Evolutionary conservation across 2,888 invertebrate genomes (phyloP).

Genomic region (Parelbella ahira): DNA sequence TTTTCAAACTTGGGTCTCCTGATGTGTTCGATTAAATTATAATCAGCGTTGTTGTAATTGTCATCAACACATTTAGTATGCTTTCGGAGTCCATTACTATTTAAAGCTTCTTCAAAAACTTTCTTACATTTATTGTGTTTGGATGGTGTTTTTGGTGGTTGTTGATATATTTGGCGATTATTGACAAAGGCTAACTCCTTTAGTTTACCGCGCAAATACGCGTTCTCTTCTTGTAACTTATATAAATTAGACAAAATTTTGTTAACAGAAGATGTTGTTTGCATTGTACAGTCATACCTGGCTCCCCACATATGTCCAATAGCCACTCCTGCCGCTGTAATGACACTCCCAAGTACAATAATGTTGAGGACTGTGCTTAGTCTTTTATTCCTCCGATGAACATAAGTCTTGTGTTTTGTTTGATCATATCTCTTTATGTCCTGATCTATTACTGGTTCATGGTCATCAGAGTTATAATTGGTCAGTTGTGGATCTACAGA

Average conservation of each 20-base stretch:
- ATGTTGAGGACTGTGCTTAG: constrained; percentile 70
- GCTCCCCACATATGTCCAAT: constrained; percentile 77
- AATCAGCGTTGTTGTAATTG: constrained; percentile 36
- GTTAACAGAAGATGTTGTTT: constrained; percentile 61
- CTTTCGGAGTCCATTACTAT: constrained; percentile 48
- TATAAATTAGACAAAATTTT: constrained; percentile 72
- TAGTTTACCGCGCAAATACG: constrained; percentile 60
- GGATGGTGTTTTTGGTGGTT: constrained; percentile 38
- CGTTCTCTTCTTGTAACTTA: constrained; percentile 74
- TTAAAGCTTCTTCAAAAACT: constrained; percentile 64
- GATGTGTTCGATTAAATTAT: constrained; percentile 38
- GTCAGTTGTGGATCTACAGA: constrained; percentile 38
- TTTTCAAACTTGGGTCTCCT: constrained; percentile 50
- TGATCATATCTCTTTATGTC: constrained; percentile 53
- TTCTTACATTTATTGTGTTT: constrained; percentile 64
- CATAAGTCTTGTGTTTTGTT: constrained; percentile 68
- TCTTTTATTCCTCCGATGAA: constrained; percentile 70
- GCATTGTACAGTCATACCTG: constrained; percentile 61
- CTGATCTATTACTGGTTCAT: constrained; percentile 46
- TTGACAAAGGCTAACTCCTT: constrained; percentile 57
- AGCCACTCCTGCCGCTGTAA: constrained; percentile 72
- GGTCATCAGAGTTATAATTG: constrained; percentile 35
- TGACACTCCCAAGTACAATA: constrained; percentile 70
- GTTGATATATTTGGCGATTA: constrained; percentile 45
- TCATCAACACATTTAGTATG: constrained; percentile 62